Conservation (phyloP, 2,113 vertebrate genomes). For the Phoenicopterus ruber region DNA sequence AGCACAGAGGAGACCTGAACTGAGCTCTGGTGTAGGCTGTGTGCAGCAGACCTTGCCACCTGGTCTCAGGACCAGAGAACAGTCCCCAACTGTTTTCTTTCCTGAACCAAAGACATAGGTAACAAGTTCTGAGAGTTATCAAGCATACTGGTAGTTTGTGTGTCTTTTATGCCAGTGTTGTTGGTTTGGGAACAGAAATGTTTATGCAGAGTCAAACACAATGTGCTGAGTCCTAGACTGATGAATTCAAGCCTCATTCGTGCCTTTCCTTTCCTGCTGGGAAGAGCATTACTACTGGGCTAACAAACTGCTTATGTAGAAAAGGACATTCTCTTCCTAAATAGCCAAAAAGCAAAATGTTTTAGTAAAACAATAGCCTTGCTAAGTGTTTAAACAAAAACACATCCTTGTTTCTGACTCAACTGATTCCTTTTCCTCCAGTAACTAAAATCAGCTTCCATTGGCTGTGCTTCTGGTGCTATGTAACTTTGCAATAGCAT, state of each 20-base stretch:
- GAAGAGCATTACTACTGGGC: background rate
- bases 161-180: background rate
- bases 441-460: background rate
- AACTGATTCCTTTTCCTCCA: background rate
- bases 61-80: background rate
- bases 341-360: background rate
- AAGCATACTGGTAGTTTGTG: background rate
- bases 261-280: background rate
- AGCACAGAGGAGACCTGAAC: background rate
- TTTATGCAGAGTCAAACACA: background rate
- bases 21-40: background rate
- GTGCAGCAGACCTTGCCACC: background rate
- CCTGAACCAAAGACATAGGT: background rate
- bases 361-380: background rate
- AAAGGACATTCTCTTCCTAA: background rate
- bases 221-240: background rate
- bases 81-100: background rate
- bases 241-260: background rate
- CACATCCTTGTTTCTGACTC: background rate
- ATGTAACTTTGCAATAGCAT: background rate
- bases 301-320: background rate
- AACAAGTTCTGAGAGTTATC: background rate
- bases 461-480: background rate
- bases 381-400: background rate
- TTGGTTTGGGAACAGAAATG: background rate